phyloP scores from a whole-genome alignment of 2,888 invertebrate species.

The Salticus scenicus region DNA sequence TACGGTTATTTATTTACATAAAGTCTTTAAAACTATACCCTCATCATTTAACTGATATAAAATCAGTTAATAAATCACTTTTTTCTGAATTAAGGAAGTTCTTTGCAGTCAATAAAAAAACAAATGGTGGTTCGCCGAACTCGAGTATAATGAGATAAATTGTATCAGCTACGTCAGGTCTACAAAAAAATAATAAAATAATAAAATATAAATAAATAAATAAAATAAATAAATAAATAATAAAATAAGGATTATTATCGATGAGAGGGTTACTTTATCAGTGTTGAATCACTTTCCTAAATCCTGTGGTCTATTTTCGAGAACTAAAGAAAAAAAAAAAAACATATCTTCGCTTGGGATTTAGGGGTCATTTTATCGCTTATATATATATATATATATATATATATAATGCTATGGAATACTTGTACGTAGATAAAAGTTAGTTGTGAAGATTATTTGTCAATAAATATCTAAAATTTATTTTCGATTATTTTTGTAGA shows the following conservation, averaged over 20 bases:
- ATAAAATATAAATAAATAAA: no score
- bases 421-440: neutral
- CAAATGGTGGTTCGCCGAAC: constrained; percentile 7
- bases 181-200: no score
- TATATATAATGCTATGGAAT: neutral
- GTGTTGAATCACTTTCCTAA: neutral
- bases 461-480: neutral
- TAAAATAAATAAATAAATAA: no score
- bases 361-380: constrained; percentile 4
- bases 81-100: neutral
- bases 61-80: no score
- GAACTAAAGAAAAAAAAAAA: neutral
- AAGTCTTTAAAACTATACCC: no score
- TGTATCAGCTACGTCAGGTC: constrained; percentile 38
- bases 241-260: neutral
- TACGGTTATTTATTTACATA: no score
- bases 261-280: neutral
- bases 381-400: neutral
- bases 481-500: neutral
- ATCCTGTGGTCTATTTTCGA: neutral
- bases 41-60: no score
- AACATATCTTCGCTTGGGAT: neutral
- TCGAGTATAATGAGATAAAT: constrained; percentile 29
- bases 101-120: neutral
- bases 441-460: neutral